Evolutionary conservation across 2,113 vertebrate species (phyloP).

Genomic region (Tonatia bakeri): DNA sequence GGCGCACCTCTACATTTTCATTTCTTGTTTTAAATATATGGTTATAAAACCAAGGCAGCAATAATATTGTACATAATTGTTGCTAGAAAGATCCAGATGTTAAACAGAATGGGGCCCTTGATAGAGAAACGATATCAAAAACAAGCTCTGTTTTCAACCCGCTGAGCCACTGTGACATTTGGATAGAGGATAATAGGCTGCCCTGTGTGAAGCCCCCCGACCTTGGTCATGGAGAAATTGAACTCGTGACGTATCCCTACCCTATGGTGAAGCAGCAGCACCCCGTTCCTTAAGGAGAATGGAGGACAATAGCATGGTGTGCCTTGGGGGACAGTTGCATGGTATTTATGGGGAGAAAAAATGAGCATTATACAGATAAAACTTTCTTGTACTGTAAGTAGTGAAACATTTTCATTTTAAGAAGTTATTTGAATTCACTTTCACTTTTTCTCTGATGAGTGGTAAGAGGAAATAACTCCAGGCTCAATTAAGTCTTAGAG

Average conservation of each 20-base stretch:
- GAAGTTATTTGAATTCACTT: background rate
- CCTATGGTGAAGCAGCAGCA: background rate
- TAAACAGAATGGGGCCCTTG: background rate
- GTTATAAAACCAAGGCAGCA: slow-evolving; percentile 13
- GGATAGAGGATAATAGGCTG: background rate
- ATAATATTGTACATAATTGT: background rate
- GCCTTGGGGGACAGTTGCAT: background rate
- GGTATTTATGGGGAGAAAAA: background rate
- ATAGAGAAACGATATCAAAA: background rate
- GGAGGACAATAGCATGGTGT: rapidly evolving
- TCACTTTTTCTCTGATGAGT: background rate
- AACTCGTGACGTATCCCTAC: background rate
- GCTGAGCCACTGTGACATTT: background rate
- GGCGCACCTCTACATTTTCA: background rate
- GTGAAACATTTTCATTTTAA: background rate
- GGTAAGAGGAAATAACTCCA: background rate
- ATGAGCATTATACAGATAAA: background rate
- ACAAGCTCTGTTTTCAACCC: background rate
- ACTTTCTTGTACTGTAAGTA: background rate
- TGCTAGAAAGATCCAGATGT: background rate
- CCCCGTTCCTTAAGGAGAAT: background rate
- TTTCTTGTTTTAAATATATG: slow-evolving; percentile 3
- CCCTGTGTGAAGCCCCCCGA: background rate
- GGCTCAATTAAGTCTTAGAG: background rate
- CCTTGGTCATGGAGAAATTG: background rate